These are phyloP conservation scores for Pangasius larnaudii DNA, from an alignment of 2,797 vertebrate genomes.

Conservation along the genomic window DNA sequence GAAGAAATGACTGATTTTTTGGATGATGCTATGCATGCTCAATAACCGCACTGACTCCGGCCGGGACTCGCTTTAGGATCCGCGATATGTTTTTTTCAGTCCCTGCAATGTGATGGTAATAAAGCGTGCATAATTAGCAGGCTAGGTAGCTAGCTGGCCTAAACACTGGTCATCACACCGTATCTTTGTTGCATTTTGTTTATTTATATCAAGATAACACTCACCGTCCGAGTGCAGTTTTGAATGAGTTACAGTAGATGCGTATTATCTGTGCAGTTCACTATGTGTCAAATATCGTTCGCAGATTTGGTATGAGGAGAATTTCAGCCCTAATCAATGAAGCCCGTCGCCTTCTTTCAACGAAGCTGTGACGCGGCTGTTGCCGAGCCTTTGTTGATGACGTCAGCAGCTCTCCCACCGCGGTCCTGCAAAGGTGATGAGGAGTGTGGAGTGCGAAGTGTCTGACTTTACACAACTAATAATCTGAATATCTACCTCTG, in stretches of 20 bases:
- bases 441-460: neutral
- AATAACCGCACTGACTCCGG: neutral
- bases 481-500: neutral
- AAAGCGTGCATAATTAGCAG: conserved; percentile 51
- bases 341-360: conserved; percentile 63
- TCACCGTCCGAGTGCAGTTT: conserved; percentile 73
- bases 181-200: neutral
- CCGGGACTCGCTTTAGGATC: neutral
- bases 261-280: neutral
- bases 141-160: conserved; percentile 57
- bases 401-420: conserved; percentile 16
- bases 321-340: conserved; percentile 77
- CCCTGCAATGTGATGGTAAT: conserved; percentile 26
- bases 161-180: conserved; percentile 7
- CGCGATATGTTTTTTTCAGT: neutral
- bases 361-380: conserved; percentile 53
- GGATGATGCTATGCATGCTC: neutral
- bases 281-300: conserved; percentile 19
- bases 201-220: conserved; percentile 33
- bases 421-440: neutral
- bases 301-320: conserved; percentile 55
- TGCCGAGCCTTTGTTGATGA: conserved; percentile 53
- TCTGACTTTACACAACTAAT: neutral
- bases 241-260: conserved; percentile 44
- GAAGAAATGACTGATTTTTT: neutral